Evolutionary conservation across 2,888 invertebrate genomes (phyloP), one percentile per base, ranked within the genome.

Genomic region (Dryocosmus kuriphilus): DNA sequence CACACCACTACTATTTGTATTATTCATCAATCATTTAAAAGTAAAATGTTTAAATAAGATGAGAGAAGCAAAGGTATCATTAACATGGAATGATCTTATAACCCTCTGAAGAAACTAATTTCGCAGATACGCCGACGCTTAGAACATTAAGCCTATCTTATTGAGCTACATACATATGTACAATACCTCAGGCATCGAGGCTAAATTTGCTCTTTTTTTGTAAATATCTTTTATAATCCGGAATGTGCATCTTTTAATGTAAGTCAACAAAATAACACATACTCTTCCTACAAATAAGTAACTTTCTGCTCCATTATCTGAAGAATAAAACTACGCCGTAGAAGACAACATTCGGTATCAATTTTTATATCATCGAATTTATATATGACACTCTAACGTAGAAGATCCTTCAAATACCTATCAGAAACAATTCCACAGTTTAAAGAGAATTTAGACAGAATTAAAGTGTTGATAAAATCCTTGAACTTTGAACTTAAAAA

Each of bases 141-240:
- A 87, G 88, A 90, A 91, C 88, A 90, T 90, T 90, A 90, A 89
- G 86, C 90, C 89, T 90, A 90, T 90, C 88, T 90, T 90, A 89
- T 89, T 86, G 87, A 86, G 86, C 90, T 91, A 91, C 90, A 90
- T 91, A 91, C 91, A 91, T 91, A 91, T 91, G 89, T 91, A 91
- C 91, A 91, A 84, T 82, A 80, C 86, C 87, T 86, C 88, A 85
- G 82, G 81, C 82, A 81, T 80, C 62, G 85, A 83, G 84, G 84
- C 74, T 85, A 81, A 82, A 85, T 79, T 81, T 74, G 82, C 78
- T 74, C 81, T 80, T 79, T 79, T 79, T 79, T 81, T 81, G 77
- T 79, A 79, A 77, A 83, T 82, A 79, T 80, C 77, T 65, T 71
- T 82, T 77, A 77, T 75, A 80, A 86, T 87, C 87, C 84, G 86